phyloP scores from a whole-genome alignment of 2,888 invertebrate species.

The Philhelius pedissequus region DNA sequence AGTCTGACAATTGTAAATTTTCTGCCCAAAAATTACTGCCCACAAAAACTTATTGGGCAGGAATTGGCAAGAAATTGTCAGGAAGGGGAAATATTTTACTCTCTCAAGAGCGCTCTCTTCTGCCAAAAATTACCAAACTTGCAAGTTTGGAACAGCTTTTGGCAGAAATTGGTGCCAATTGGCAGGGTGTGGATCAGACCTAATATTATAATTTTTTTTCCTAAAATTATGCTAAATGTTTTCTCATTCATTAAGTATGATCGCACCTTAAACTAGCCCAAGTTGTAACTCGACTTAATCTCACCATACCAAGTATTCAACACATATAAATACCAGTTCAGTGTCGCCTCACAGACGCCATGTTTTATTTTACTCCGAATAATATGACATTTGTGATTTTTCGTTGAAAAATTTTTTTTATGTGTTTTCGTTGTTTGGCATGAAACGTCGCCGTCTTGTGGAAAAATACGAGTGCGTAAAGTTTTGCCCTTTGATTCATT shows the following conservation, averaged over 20 bases:
- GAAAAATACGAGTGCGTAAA: slow-evolving; percentile 57
- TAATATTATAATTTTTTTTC: neutral
- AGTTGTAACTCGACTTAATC: neutral
- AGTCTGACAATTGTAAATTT: too few species aligned
- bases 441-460: slow-evolving; percentile 49
- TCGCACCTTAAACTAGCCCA: neutral
- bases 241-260: neutral
- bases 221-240: neutral
- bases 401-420: neutral
- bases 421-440: slow-evolving; percentile 52
- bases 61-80: too few species aligned
- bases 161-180: too few species aligned
- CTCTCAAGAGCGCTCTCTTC: too few species aligned
- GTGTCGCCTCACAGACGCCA: slow-evolving; percentile 29
- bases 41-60: too few species aligned
- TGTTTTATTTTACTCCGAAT: slow-evolving; percentile 51
- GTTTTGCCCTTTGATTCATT: slow-evolving; percentile 40
- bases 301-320: slow-evolving; percentile 17
- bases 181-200: too few species aligned
- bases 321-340: slow-evolving; percentile 23
- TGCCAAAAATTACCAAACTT: too few species aligned
- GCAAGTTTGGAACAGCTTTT: too few species aligned
- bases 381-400: slow-evolving; percentile 50
- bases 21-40: too few species aligned
- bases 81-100: too few species aligned